A percentile compares a stretch with the other conserved stretches of the same genome.
Conservation (phyloP, 2,113 vertebrate species). For the Rhinopomastus cyanomelas region DNA sequence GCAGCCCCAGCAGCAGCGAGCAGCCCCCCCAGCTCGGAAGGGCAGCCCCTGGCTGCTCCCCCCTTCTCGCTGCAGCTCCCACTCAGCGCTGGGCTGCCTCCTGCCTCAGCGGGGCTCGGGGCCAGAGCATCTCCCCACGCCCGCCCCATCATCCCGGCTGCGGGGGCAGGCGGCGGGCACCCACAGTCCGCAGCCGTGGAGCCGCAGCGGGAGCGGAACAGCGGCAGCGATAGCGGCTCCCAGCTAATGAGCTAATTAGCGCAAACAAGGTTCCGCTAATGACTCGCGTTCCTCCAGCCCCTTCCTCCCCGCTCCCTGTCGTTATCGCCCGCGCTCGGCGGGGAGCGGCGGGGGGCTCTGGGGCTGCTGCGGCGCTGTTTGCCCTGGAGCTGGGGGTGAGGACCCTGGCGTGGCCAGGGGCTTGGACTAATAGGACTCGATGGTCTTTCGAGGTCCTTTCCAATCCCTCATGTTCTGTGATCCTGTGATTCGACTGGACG, state of each 20-base stretch:
- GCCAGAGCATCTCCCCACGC: neutral
- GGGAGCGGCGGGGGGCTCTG: neutral
- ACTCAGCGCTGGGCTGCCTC: accelerated
- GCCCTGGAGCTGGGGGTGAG: too few species aligned
- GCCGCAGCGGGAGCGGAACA: constrained; percentile 32
- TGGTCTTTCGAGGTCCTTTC: too few species aligned
- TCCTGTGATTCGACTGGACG: too few species aligned
- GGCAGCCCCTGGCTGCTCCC: too few species aligned
- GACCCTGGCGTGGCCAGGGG: too few species aligned
- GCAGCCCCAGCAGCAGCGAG: too few species aligned
- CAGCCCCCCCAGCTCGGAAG: too few species aligned
- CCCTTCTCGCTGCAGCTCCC: neutral
- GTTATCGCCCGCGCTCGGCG: neutral
- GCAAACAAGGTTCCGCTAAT: constrained; percentile 55
- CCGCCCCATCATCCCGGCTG: neutral
- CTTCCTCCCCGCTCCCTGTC: constrained; percentile 35
- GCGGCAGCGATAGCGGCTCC: constrained; percentile 51
- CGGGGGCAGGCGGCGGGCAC: neutral
- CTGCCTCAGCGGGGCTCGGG: accelerated
- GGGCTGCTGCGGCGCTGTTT: too few species aligned
- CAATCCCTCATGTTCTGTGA: too few species aligned
- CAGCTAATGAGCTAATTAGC: constrained; percentile 67
- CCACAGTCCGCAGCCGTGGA: constrained; percentile 22
- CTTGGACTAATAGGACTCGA: too few species aligned
- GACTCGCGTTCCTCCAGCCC: constrained; percentile 46